Base-by-base conservation (phyloP, 2,113 vertebrate species). In the Cavia porcellus region DNA sequence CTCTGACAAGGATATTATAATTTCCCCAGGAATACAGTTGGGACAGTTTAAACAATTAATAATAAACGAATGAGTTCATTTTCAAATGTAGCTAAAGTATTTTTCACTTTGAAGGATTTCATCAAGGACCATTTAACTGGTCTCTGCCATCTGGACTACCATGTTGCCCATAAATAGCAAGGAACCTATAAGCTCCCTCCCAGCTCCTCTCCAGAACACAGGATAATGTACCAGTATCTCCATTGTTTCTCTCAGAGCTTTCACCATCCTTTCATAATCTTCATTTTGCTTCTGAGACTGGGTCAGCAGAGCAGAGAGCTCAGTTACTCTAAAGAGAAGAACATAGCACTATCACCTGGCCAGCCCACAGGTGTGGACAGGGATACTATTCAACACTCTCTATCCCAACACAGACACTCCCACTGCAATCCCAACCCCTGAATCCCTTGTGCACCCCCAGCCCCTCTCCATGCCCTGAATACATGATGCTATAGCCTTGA, bases 241-340 rank as follows among this genome's bases (percentile, higher is more conserved):
- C 98, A 98, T 35, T 0, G 98, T 98, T 95, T 98, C 96, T 77
- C 95, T 97, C 72, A 98, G 98, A 32, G 96, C 92, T 95, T 97
- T 98, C 86, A 99, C 55, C 68, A 97, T 98, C 97, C 96, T 98
- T 96, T 99, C 99, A 95, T 98, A 98, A 94, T 99, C 99, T 97
- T 99, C 98, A 42, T 98, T 98, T 97, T 99, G 98, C 94, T 97
- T 97, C 92, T 98, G 98, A 97, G 98, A 98, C 50, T 98, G 97
- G 91, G 98, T 98, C 93, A 99, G 98, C 4, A 98, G 98, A 93
- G 80, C 81, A 85, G 98, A 98, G 59, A 99, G 98, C 96, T 99
- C 99, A 0, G 96, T 90, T 32, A 99, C 98, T 97, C 99, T 99
- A 94, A 87, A 94, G 97, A 97, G 93, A 98, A 94, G 94, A 92